Percentiles rank a stretch among this genome's conserved stretches.
phyloP scores from a whole-genome alignment of 1,140 invertebrate genomes.

The Drosophila tsacasi region DNA sequence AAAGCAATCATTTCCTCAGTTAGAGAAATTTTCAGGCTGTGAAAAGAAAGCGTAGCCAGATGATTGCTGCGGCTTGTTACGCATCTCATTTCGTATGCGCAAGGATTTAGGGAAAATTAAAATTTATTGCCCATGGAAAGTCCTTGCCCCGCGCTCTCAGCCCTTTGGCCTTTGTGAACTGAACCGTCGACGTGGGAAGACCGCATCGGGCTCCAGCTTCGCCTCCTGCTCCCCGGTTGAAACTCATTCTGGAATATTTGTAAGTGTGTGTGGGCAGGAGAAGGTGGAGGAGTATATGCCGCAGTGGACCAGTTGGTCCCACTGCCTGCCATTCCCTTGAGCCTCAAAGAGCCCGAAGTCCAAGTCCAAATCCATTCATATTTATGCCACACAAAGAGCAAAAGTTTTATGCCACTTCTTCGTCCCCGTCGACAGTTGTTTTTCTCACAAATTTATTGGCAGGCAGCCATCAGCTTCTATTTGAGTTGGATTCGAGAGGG shows the following conservation, averaged over 20 bases:
- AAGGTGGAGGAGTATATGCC: constrained; percentile 10
- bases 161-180: constrained; percentile 40
- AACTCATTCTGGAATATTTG: constrained; percentile 32
- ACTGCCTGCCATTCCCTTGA: constrained; percentile 5
- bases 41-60: constrained; percentile 28
- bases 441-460: constrained; percentile 76
- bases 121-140: constrained; percentile 77
- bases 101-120: constrained; percentile 70
- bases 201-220: constrained; percentile 17
- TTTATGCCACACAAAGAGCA: constrained; percentile 77
- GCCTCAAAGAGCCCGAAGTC: constrained; percentile 7
- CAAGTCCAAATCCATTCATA: constrained; percentile 73
- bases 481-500: constrained; percentile 33
- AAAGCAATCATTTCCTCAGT: constrained; percentile 20
- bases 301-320: constrained; percentile 40
- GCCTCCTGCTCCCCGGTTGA: background rate
- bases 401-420: constrained; percentile 72
- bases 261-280: background rate
- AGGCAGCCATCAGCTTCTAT: constrained; percentile 65
- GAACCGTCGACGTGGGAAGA: constrained; percentile 38
- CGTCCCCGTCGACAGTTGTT: constrained; percentile 71
- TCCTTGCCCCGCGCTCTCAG: background rate
- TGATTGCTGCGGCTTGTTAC: constrained; percentile 51
- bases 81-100: constrained; percentile 65
- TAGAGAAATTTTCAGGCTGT: constrained; percentile 16